Evolutionary conservation across 2,797 vertebrate genomes (phyloP).

Genomic region (Avahi laniger): DNA sequence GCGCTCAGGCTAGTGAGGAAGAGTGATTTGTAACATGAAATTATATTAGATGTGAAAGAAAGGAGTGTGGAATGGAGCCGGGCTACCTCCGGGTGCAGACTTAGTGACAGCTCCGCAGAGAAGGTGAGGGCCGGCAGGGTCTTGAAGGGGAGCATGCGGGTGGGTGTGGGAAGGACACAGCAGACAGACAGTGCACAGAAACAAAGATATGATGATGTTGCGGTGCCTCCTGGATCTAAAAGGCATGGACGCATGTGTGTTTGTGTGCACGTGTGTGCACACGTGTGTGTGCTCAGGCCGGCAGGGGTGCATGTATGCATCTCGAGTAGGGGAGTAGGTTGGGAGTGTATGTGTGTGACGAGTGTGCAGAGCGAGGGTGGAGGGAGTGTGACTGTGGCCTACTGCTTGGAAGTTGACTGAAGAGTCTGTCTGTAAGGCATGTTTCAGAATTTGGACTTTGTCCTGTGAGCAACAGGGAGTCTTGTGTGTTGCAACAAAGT

Average conservation of each 20-base stretch:
- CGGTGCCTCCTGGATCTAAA: background rate
- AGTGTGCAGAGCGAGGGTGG: background rate
- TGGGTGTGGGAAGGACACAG: background rate
- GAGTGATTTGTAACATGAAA: background rate
- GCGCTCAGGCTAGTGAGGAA: background rate
- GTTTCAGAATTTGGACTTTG: background rate
- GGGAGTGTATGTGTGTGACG: background rate
- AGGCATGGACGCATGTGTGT: background rate
- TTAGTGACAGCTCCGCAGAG: background rate
- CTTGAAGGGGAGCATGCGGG: background rate
- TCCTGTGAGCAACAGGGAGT: background rate
- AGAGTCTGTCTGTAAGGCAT: background rate
- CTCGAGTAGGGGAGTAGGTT: no score
- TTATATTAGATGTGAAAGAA: background rate
- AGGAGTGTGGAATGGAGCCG: background rate
- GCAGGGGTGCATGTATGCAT: background rate
- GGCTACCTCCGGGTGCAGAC: background rate
- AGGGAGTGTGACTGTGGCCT: background rate
- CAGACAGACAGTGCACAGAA: background rate
- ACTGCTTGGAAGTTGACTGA: background rate
- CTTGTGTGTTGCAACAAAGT: no score
- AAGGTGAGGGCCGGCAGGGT: background rate
- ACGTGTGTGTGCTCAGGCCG: background rate
- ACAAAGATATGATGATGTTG: background rate
- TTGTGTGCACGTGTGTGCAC: background rate